phyloP scores from a whole-genome alignment of 2,888 invertebrate species.

The Zhengitettix transpicula region DNA sequence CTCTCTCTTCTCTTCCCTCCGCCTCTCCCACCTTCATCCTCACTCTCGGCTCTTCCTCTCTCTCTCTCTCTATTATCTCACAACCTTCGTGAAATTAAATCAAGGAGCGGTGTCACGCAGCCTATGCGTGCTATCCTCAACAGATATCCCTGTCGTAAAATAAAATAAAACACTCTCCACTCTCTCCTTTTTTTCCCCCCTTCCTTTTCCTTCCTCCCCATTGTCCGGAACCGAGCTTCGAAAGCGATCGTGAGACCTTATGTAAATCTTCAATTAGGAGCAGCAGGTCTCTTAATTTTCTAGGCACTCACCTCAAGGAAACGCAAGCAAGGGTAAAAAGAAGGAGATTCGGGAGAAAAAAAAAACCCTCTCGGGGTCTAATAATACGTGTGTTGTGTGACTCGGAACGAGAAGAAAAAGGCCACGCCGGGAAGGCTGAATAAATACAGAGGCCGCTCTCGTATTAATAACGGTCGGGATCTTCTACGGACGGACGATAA shows the following conservation, averaged over 20 bases:
- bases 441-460: no score
- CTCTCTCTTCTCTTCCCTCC: neutral
- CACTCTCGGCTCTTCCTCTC: no score
- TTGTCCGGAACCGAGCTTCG: neutral
- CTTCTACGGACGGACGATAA: no score
- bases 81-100: constrained; percentile 8
- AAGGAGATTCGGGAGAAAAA: no score
- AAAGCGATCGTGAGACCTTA: neutral
- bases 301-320: no score
- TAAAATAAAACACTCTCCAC: neutral
- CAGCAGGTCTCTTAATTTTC: neutral
- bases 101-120: neutral
- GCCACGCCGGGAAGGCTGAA: no score
- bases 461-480: no score
- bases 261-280: neutral
- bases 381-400: no score
- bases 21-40: neutral
- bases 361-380: no score
- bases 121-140: neutral
- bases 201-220: neutral
- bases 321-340: no score
- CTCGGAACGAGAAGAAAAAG: no score
- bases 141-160: neutral
- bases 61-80: neutral
- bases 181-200: neutral